These are phyloP conservation scores for Rhinolophus sinicus DNA, from an alignment of 2,113 vertebrate genomes.

Conservation along the genomic window DNA sequence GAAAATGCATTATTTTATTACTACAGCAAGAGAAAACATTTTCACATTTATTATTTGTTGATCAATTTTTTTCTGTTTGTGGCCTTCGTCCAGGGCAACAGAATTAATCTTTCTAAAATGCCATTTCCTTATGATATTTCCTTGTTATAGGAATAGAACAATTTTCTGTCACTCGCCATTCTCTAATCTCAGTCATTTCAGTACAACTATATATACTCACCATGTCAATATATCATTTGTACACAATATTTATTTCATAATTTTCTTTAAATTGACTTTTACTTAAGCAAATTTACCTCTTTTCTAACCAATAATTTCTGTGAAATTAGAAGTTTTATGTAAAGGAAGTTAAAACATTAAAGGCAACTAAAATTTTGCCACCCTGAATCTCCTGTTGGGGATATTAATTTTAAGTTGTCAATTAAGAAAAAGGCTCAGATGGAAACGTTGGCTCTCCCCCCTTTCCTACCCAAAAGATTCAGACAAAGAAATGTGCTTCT, in stretches of 20 bases:
- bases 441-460: too few species aligned
- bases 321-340: not conserved
- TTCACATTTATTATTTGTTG: not conserved
- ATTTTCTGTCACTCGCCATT: not conserved
- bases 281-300: conserved; percentile 4
- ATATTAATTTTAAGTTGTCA: too few species aligned
- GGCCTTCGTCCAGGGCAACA: not conserved
- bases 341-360: not conserved
- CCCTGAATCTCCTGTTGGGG: too few species aligned
- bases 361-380: too few species aligned
- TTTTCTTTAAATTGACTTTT: not conserved
- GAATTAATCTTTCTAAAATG: not conserved
- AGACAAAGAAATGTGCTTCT: too few species aligned
- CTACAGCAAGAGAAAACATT: not conserved
- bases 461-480: too few species aligned
- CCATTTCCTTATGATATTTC: not conserved
- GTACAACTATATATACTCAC: not conserved
- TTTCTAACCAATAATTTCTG: not conserved
- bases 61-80: not conserved
- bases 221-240: not conserved
- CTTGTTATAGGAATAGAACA: not conserved
- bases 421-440: too few species aligned
- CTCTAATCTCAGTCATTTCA: not conserved
- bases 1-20: not conserved
- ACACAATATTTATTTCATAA: not conserved